phyloP scores from a whole-genome alignment of 2,113 vertebrate genomes.

The Boleophthalmus pectinirostris region DNA sequence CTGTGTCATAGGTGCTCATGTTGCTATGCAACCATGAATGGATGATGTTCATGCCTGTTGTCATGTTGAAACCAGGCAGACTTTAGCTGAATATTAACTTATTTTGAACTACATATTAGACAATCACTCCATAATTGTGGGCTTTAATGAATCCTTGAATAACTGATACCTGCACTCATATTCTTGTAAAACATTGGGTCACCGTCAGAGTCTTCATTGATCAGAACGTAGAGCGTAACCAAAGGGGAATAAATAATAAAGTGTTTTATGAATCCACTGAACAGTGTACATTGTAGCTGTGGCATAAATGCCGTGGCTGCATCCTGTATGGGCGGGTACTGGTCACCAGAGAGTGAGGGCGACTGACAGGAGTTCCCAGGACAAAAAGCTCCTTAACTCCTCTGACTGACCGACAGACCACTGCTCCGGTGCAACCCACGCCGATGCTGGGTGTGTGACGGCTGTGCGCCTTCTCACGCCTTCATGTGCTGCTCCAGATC shows the following conservation, averaged over 20 bases:
- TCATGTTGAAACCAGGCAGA: constrained; percentile 27
- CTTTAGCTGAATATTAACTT: neutral
- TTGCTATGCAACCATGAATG: constrained; percentile 45
- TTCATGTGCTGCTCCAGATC: constrained; percentile 51
- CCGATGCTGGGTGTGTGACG: constrained; percentile 21
- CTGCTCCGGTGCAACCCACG: neutral
- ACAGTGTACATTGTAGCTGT: neutral
- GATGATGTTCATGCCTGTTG: constrained; percentile 26
- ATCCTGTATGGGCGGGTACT: constrained; percentile 23
- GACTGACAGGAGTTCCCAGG: neutral
- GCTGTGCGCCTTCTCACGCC: constrained; percentile 54
- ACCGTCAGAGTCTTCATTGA: neutral
- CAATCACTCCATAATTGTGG: neutral
- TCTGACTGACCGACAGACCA: constrained; percentile 14
- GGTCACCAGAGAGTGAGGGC: neutral
- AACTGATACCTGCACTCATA: neutral
- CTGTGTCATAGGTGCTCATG: constrained; percentile 48
- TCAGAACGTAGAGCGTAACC: neutral
- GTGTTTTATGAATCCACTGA: neutral
- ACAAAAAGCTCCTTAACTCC: constrained; percentile 21
- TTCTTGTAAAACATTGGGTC: neutral
- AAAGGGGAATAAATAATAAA: neutral
- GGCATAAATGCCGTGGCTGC: neutral
- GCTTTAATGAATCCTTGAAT: neutral
- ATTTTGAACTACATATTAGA: neutral